These are phyloP conservation scores for Metopia argyrocephala DNA, from an alignment of 2,888 invertebrate species.

Conservation along the genomic window DNA sequence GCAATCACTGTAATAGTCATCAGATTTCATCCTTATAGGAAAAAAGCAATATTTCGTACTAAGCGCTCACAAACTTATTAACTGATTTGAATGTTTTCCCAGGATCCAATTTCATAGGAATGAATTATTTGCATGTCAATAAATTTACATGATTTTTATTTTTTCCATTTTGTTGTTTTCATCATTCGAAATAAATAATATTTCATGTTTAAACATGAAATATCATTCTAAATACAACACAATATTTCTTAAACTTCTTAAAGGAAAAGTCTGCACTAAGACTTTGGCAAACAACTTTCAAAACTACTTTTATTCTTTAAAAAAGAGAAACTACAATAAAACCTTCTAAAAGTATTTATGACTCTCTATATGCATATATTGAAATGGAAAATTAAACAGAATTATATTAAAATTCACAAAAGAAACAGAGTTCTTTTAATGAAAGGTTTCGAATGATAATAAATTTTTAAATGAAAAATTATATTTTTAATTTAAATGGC, in stretches of 20 bases:
- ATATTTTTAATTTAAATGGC: too few species aligned
- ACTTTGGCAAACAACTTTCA: constrained; percentile 50
- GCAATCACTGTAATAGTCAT: too few species aligned
- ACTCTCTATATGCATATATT: not conserved
- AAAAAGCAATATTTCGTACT: too few species aligned
- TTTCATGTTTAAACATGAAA: constrained; percentile 44
- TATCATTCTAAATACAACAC: constrained; percentile 38
- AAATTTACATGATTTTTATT: constrained; percentile 39
- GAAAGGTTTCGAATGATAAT: not conserved
- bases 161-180: constrained; percentile 50
- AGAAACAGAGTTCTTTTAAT: not conserved
- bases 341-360: not conserved
- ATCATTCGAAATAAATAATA: constrained; percentile 40
- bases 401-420: not conserved
- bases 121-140: constrained; percentile 43
- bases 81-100: too few species aligned
- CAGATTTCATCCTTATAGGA: too few species aligned
- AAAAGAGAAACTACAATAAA: not conserved
- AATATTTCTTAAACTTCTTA: not conserved
- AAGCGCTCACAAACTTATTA: too few species aligned
- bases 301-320: constrained; percentile 38
- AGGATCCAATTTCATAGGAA: too few species aligned
- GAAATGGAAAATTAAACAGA: not conserved
- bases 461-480: not conserved
- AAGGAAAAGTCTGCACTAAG: not conserved